Evolutionary conservation across 2,797 vertebrate species (phyloP).

Genomic region (Apogon talboti): DNA sequence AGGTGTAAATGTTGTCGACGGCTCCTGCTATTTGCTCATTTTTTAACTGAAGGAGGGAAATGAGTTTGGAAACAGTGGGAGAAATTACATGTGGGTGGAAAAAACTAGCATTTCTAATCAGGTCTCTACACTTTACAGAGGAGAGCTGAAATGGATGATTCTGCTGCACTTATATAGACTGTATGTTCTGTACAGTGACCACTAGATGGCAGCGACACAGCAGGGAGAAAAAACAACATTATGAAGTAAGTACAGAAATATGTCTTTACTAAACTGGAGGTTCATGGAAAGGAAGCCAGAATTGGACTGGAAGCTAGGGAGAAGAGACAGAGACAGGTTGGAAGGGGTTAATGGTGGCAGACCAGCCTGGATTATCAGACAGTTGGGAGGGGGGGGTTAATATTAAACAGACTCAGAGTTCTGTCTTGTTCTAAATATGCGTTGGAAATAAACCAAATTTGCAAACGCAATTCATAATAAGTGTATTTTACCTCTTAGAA

Average conservation of each 20-base stretch:
- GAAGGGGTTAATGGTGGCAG: conserved; percentile 52
- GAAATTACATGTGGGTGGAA: not conserved
- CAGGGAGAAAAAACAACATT: not conserved
- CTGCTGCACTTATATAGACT: not conserved
- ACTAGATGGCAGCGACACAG: conserved; percentile 69
- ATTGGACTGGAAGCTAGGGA: conserved; percentile 10
- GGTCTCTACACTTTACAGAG: not conserved
- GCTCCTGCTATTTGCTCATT: not conserved
- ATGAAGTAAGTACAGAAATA: not conserved
- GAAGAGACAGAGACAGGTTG: conserved; percentile 6
- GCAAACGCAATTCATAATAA: not conserved
- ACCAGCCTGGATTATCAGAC: conserved; percentile 67
- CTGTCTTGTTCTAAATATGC: conserved; percentile 7
- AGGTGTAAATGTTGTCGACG: conserved; percentile 11
- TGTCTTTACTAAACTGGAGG: conserved; percentile 11
- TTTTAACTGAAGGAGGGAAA: conserved; percentile 8
- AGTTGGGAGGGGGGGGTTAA: no score
- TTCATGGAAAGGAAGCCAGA: not conserved
- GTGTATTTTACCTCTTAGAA: conserved; percentile 2
- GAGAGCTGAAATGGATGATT: not conserved
- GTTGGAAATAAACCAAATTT: conserved; percentile 25
- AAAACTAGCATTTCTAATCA: not conserved
- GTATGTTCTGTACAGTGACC: conserved; percentile 38
- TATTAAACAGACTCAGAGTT: conserved; percentile 58
- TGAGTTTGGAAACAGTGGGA: not conserved